These are phyloP conservation scores for Sparidentex hasta DNA, from an alignment of 2,797 vertebrate genomes.

Conservation along the genomic window DNA sequence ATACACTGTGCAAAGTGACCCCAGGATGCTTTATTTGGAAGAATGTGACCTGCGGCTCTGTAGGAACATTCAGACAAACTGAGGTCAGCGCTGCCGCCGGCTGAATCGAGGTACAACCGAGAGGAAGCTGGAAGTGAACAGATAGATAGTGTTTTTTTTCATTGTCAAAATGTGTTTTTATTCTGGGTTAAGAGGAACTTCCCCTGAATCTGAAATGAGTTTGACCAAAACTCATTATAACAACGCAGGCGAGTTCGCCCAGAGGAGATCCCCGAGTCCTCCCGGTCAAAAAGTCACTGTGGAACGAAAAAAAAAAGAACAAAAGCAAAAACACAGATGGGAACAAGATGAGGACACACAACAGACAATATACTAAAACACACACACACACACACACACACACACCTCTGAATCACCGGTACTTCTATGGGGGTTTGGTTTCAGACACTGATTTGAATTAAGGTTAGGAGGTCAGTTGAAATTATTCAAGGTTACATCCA, in stretches of 20 bases:
- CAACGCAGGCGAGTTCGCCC: neutral
- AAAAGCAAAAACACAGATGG: neutral
- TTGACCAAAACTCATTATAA: slow-evolving; percentile 10
- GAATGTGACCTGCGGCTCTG: slow-evolving; percentile 19
- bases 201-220: slow-evolving; percentile 9
- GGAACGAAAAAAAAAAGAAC: neutral
- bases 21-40: slow-evolving; percentile 11
- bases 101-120: neutral
- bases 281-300: neutral
- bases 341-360: slow-evolving; percentile 3
- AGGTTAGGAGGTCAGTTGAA: neutral
- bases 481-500: neutral
- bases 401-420: slow-evolving; percentile 1
- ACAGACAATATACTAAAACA: neutral
- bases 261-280: neutral
- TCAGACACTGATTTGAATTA: neutral
- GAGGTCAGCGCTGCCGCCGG: neutral
- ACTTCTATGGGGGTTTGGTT: neutral
- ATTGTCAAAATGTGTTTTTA: neutral
- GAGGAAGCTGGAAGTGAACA: neutral
- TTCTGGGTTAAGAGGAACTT: slow-evolving; percentile 7
- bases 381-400: neutral
- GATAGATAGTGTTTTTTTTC: neutral
- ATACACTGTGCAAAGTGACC: neutral
- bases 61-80: slow-evolving; percentile 8